A percentile compares a stretch with the other conserved stretches of the same genome.
These are phyloP conservation scores for Monochamus alternatus DNA, from an alignment of 2,888 invertebrate species.

Conservation along the genomic window DNA sequence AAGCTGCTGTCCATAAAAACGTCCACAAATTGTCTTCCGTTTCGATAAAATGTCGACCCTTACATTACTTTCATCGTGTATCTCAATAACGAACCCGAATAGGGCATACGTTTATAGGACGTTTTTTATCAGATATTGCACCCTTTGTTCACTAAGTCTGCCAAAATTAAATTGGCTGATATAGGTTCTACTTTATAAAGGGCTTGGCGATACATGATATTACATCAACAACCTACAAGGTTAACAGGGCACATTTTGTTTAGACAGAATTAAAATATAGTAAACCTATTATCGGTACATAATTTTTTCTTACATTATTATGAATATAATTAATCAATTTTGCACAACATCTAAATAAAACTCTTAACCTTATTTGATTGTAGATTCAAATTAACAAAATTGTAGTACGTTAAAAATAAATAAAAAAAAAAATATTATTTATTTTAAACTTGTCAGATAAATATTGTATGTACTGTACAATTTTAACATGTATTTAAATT, in stretches of 20 bases:
- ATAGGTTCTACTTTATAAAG: neutral
- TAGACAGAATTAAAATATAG: neutral
- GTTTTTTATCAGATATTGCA: conserved; percentile 12
- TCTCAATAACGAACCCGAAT: conserved; percentile 20
- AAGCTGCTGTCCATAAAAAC: neutral
- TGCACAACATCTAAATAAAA: neutral
- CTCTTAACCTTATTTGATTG: too few relatives aligned
- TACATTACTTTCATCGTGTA: conserved; percentile 15
- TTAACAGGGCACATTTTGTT: neutral
- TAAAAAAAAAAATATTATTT: too few relatives aligned
- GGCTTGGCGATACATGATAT: neutral
- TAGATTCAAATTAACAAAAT: too few relatives aligned
- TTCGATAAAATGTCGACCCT: conserved; percentile 20
- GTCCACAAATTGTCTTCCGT: conserved; percentile 3
- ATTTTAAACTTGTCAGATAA: too few relatives aligned
- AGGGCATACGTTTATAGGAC: conserved; percentile 12
- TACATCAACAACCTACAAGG: neutral
- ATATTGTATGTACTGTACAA: too few relatives aligned
- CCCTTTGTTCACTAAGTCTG: conserved; percentile 5
- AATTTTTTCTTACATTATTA: neutral
- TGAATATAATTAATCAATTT: neutral
- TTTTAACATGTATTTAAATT: too few relatives aligned
- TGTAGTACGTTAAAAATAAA: too few relatives aligned
- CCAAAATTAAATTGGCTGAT: conserved; percentile 11
- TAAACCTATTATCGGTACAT: too few relatives aligned